Evolutionary conservation across 2,797 vertebrate species (phyloP).

Genomic region (Alfaro cultratus): DNA sequence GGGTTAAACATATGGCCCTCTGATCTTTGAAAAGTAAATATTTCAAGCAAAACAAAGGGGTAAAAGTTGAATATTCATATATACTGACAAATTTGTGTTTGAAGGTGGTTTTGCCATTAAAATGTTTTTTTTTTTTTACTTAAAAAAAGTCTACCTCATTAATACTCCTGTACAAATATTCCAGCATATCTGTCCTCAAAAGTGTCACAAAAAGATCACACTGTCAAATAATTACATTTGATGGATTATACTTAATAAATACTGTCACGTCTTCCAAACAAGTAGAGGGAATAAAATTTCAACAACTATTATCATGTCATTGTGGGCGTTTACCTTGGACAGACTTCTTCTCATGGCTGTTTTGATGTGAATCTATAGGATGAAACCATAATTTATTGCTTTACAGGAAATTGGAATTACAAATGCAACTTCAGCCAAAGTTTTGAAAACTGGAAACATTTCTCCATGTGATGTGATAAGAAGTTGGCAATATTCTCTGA

Average conservation of each 20-base stretch:
- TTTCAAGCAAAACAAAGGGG: neutral
- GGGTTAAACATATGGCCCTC: neutral
- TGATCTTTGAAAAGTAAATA: neutral
- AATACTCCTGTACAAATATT: too few relatives aligned
- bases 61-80: neutral
- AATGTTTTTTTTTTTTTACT: neutral
- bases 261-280: too few relatives aligned
- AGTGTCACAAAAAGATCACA: too few relatives aligned
- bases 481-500: neutral
- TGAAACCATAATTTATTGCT: too few relatives aligned
- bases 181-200: too few relatives aligned
- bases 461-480: neutral
- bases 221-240: too few relatives aligned
- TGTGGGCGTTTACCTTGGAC: too few relatives aligned
- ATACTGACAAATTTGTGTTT: neutral
- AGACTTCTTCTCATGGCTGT: too few relatives aligned
- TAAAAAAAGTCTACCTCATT: neutral
- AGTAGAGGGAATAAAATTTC: too few relatives aligned
- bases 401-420: neutral
- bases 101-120: neutral
- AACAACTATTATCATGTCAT: too few relatives aligned
- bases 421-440: neutral
- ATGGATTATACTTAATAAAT: too few relatives aligned
- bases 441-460: neutral
- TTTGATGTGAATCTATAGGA: too few relatives aligned